phyloP scores from a whole-genome alignment of 2,113 vertebrate species.

The Gobiocypris rarus region DNA sequence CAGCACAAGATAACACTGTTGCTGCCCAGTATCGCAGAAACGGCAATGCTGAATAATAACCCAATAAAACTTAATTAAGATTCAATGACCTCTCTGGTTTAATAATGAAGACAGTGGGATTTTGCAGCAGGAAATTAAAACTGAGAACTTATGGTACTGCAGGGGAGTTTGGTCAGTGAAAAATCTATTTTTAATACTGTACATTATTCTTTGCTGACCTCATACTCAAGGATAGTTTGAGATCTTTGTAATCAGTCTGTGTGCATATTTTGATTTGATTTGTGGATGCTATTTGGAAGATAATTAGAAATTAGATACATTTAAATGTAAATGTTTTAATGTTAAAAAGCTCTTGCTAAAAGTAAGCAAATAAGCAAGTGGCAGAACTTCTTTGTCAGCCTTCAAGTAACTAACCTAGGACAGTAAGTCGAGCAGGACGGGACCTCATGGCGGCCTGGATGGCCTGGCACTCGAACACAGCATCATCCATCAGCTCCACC shows the following conservation, averaged over 20 bases:
- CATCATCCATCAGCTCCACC: constrained; percentile 93
- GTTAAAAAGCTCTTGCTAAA: background rate
- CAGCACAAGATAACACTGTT: constrained; percentile 41
- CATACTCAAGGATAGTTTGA: constrained; percentile 2
- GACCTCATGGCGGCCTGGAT: constrained; percentile 95
- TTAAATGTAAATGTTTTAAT: background rate
- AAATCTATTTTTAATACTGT: constrained; percentile 37
- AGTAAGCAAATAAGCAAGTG: background rate
- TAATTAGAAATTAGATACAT: background rate
- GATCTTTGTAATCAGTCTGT: background rate
- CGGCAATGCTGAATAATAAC: constrained; percentile 69
- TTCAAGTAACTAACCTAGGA: constrained; percentile 84
- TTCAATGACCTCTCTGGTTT: constrained; percentile 68
- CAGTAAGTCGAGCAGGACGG: constrained; percentile 90
- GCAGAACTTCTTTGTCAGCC: background rate
- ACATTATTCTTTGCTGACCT: constrained; percentile 22
- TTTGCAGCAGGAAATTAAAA: constrained; percentile 68
- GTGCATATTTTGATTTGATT: background rate
- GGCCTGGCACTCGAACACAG: constrained; percentile 95
- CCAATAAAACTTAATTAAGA: constrained; percentile 74
- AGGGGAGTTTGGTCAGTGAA: constrained; percentile 53
- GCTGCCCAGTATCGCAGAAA: constrained; percentile 61
- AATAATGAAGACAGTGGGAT: constrained; percentile 66
- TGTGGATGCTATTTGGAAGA: background rate
- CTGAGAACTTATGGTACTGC: constrained; percentile 56